Percentiles rank a stretch among this genome's conserved stretches.
These are phyloP conservation scores for Coendou prehensilis DNA, from an alignment of 2,797 vertebrate species.

Conservation along the genomic window DNA sequence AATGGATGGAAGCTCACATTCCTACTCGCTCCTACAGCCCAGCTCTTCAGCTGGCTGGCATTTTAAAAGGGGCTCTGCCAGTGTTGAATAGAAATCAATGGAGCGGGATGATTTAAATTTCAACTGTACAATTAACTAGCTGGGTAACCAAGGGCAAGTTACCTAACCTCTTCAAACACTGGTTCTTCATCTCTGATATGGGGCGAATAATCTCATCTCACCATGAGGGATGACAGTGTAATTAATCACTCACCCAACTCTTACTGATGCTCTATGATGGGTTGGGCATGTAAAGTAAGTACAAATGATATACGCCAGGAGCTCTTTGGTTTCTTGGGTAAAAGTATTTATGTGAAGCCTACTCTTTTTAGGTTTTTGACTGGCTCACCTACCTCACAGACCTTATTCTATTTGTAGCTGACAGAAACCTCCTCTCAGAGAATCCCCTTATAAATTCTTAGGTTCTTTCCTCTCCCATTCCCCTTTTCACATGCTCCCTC, in stretches of 20 bases:
- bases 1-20: not conserved
- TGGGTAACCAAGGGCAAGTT: not conserved
- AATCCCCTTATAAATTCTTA: conserved; percentile 69
- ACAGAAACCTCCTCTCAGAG: conserved; percentile 68
- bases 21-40: not conserved
- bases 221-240: not conserved
- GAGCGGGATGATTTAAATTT: not conserved
- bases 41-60: not conserved
- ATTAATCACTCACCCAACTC: not conserved
- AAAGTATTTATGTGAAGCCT: not conserved
- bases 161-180: not conserved
- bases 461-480: conserved; percentile 77
- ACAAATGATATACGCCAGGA: not conserved
- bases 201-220: not conserved
- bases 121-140: not conserved
- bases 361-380: not conserved
- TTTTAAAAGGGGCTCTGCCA: conserved; percentile 11
- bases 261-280: not conserved
- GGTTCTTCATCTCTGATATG: not conserved
- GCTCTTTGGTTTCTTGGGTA: conserved; percentile 20
- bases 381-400: not conserved
- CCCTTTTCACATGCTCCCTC: conserved; percentile 42
- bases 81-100: not conserved
- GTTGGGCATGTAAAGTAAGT: not conserved
- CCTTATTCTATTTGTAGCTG: conserved; percentile 16